Conservation (phyloP, 1,140 invertebrate species). For the Parasteatoda tepidariorum region DNA sequence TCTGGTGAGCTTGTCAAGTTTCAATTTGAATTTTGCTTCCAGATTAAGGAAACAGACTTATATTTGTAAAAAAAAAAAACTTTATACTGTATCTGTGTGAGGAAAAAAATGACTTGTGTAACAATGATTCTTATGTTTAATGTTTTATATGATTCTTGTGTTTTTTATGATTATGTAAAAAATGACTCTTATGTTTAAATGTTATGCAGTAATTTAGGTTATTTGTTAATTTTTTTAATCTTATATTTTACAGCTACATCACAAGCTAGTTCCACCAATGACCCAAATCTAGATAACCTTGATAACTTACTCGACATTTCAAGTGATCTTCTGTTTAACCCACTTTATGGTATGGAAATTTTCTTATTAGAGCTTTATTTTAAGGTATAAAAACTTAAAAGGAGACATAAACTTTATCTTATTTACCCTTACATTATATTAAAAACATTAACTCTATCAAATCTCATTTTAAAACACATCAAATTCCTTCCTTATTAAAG, state of each 20-base stretch:
- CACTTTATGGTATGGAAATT: constrained; percentile 5
- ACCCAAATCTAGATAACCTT: background rate
- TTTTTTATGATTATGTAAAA: background rate
- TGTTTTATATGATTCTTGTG: background rate
- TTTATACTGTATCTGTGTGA: background rate
- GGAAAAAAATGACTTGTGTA: background rate
- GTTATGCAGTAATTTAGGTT: background rate
- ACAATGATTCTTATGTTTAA: background rate
- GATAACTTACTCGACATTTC: constrained; percentile 51
- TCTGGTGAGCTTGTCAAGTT: too few species aligned
- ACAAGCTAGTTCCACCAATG: background rate
- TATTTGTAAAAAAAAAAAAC: too few species aligned
- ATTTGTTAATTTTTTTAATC: background rate
- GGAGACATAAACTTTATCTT: too few species aligned
- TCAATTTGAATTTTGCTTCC: too few species aligned
- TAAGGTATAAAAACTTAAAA: too few species aligned
- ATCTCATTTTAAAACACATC: too few species aligned
- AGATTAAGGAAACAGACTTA: too few species aligned
- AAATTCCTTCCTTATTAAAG: too few species aligned
- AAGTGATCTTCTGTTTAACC: constrained; percentile 37
- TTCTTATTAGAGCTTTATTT: background rate
- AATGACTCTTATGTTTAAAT: background rate
- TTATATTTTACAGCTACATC: background rate
- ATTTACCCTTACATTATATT: too few species aligned
- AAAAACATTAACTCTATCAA: too few species aligned